These are phyloP conservation scores for Serinus canaria DNA, from an alignment of 2,113 vertebrate genomes.

Conservation along the genomic window DNA sequence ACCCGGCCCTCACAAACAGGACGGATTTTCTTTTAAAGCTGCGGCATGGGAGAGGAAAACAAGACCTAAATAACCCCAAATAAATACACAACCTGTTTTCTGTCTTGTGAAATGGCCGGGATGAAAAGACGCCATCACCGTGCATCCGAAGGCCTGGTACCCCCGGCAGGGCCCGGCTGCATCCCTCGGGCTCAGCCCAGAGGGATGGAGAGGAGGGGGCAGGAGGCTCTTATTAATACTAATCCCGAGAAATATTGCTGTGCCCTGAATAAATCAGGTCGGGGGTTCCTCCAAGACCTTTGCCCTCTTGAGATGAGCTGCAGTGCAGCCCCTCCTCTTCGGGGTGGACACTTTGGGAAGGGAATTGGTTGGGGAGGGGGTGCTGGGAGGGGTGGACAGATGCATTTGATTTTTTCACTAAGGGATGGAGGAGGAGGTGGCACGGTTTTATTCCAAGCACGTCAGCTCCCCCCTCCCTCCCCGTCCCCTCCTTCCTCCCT, in stretches of 20 bases:
- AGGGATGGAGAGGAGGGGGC: background rate
- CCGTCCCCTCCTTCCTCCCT: slow-evolving; percentile 40
- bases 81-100: background rate
- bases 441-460: slow-evolving; percentile 31
- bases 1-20: background rate
- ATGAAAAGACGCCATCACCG: background rate
- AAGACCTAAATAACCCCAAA: background rate
- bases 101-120: background rate
- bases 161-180: background rate
- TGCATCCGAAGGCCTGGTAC: background rate
- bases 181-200: background rate
- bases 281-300: slow-evolving; percentile 36
- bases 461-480: background rate
- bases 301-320: slow-evolving; percentile 36
- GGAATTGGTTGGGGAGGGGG: background rate
- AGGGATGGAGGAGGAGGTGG: slow-evolving; percentile 33
- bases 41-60: background rate
- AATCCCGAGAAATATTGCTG: slow-evolving; percentile 36
- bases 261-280: slow-evolving; percentile 14
- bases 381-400: background rate
- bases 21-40: background rate
- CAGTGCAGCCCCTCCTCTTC: background rate
- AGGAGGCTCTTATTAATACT: slow-evolving; percentile 12
- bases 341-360: slow-evolving; percentile 13
- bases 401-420: background rate